Base-by-base conservation (phyloP, 2,113 vertebrate genomes). In the Etheostoma spectabile region DNA sequence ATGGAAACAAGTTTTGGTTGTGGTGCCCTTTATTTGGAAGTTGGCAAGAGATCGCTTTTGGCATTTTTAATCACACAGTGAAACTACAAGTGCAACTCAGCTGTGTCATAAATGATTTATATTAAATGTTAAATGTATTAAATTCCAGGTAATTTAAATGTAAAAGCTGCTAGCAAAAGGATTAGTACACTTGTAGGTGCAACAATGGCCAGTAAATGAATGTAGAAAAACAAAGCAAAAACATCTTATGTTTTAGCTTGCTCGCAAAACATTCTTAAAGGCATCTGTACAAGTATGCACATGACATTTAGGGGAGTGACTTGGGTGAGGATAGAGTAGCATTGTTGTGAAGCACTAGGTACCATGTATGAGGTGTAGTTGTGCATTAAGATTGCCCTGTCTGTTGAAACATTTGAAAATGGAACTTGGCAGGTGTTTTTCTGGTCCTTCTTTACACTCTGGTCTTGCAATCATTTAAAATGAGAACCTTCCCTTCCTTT, bases 11-110 rank as follows among this genome's bases (percentile, higher is more conserved):
- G 11, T 55, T 64, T 76, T 24, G 13, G 21, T 72, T 27, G 19
- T 5, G 19, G 11, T 30, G 65, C 22, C 56, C 24, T 30, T 77
- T 24, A 16, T 68, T 71, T 52, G 10, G 24, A 80, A 65, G 46
- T 75, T 60, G 18, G 15, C 27, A 15, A 35, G 10, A 61, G 48
- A 63, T 33, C 13, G n/a, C 60, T 63, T 16, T 35, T 63, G 77
- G n/a, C 30, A 67, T 75, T 86, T 13, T 12, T 75, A 21, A 56
- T 71, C 10, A 33, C 4, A 48, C 13, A 55, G 2, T 14, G 24
- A n/a, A 55, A 49, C 4, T 48, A 16, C 14, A 30, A 74, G 22
- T 30, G 11, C 24, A 61, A 27, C 51, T 38, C 30, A 33, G 16
- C 5, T 13, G 4, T 46, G 13, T 35, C 62, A 19, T 24, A 4